A percentile compares a stretch with the other conserved stretches of the same genome.
These are phyloP conservation scores for Musca vetustissima DNA, from an alignment of 1,140 invertebrate species.

Conservation along the genomic window DNA sequence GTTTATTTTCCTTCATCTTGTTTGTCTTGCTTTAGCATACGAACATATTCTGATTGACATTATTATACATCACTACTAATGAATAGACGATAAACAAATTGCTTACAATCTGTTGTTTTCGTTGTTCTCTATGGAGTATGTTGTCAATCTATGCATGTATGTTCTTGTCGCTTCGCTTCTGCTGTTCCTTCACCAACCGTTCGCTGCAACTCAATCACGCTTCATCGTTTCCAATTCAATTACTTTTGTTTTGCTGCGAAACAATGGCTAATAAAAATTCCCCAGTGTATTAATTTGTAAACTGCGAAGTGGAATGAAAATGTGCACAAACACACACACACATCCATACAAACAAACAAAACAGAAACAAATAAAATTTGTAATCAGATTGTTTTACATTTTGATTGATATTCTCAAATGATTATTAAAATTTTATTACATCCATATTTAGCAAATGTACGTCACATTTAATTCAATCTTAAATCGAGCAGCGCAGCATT, in stretches of 20 bases:
- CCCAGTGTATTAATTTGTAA: conserved; percentile 19
- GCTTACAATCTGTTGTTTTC: no score
- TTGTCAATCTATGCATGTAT: no score
- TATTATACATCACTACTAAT: no score
- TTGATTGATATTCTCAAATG: conserved; percentile 22
- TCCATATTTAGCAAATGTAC: conserved; percentile 1
- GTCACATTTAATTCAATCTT: not conserved
- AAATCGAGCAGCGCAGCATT: not conserved
- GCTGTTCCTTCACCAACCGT: no score
- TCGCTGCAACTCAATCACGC: no score
- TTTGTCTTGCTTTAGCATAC: no score
- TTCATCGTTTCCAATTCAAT: conserved; percentile 3
- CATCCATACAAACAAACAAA: not conserved
- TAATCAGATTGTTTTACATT: conserved; percentile 5
- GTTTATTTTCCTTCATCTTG: no score
- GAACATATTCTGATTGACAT: no score
- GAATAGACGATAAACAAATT: no score
- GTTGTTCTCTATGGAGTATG: no score
- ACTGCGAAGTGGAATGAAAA: not conserved
- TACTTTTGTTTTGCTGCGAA: conserved; percentile 1
- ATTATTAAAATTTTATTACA: conserved; percentile 22
- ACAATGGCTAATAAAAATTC: conserved; percentile 23
- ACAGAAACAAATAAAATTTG: not conserved
- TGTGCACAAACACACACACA: not conserved
- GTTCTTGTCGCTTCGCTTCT: no score